Evolutionary conservation across 37 sponge, comb jelly and placozoan species (phyloP), one percentile per base, ranked within the genome.

Genomic region (Halisarca cf. caerulea): DNA sequence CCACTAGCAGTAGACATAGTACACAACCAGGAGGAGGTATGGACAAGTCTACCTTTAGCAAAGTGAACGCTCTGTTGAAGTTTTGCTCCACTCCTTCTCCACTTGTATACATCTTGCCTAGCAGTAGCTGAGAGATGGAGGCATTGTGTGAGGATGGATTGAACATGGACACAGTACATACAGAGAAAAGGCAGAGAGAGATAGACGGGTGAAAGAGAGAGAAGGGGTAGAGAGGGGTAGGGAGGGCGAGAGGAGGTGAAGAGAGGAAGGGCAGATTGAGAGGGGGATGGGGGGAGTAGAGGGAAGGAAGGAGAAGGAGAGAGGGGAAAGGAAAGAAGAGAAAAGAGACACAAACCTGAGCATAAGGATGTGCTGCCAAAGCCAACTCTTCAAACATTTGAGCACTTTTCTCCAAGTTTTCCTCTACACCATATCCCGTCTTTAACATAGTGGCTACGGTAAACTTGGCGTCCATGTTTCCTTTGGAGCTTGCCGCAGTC

Each of bases 331-430:
- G n/a, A n/a, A n/a, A n/a, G n/a, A n/a, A n/a, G n/a, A n/a, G n/a
- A n/a, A n/a, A n/a, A n/a, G n/a, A n/a, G 5, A 39, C n/a, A 27
- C 59, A 6, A 18, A 94, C 95, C 77, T 95, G 96, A 44, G 96
- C 94, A 92, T 95, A 95, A 15, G 96, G 96, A 66, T 95, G 95
- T 21, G 89, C 96, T 58, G 90, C 86, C 87, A 90, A 83, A 61
- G 96, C 74, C 30, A 95, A 85, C 18, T 95, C 91, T 51, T 86
- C 87, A 40, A 91, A 79, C 15, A 96, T 28, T n/a, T 78, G 38
- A 3, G 88, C 92, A 1, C 94, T 89, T 70, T 59, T 80, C 17
- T 64, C 43, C 66, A 37, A 35, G 35, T 86, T 5, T 1, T 41
- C 44, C 20, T 59, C 8, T 32, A 85, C 55, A 17, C 36, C 57